These are phyloP conservation scores for Napeogenes sylphis DNA, from an alignment of 2,888 invertebrate genomes.

Conservation along the genomic window DNA sequence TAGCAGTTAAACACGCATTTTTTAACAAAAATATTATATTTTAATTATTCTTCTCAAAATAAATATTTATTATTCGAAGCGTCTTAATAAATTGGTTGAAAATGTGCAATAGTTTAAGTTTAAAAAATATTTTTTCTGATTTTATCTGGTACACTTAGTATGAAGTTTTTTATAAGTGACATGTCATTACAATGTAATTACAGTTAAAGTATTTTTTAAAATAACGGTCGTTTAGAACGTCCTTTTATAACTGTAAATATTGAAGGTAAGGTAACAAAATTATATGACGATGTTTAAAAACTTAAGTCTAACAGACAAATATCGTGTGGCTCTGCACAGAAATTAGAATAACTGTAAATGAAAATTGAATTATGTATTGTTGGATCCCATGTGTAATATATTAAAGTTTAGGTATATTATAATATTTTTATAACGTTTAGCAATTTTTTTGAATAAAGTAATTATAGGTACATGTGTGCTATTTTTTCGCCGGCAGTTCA, in stretches of 20 bases:
- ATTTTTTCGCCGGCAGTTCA: constrained; percentile 33
- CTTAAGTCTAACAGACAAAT: constrained; percentile 13
- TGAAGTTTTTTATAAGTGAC: constrained; percentile 1
- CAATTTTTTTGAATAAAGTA: constrained; percentile 42
- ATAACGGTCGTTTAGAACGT: constrained; percentile 23
- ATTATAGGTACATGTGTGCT: constrained; percentile 44
- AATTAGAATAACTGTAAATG: constrained; percentile 66
- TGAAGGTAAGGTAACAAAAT: constrained; percentile 18
- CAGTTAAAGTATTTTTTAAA: background rate
- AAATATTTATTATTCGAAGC: constrained; percentile 24
- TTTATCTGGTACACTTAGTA: constrained; percentile 23
- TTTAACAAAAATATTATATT: background rate
- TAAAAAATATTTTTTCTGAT: constrained; percentile 27
- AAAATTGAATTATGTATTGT: constrained; percentile 70
- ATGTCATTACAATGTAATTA: constrained; percentile 1
- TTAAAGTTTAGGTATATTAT: constrained; percentile 49
- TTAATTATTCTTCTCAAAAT: background rate
- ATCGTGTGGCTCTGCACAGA: constrained; percentile 13
- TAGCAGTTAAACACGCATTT: constrained; percentile 44
- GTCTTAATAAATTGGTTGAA: constrained; percentile 14
- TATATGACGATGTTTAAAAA: constrained; percentile 12
- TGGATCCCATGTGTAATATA: constrained; percentile 72
- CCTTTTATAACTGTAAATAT: constrained; percentile 25
- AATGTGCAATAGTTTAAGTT: constrained; percentile 56
- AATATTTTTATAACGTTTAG: constrained; percentile 56